Percentiles rank a stretch among this genome's conserved stretches.
Evolutionary conservation across 2,797 vertebrate genomes (phyloP).

Genomic region (Etheostoma perlongum): DNA sequence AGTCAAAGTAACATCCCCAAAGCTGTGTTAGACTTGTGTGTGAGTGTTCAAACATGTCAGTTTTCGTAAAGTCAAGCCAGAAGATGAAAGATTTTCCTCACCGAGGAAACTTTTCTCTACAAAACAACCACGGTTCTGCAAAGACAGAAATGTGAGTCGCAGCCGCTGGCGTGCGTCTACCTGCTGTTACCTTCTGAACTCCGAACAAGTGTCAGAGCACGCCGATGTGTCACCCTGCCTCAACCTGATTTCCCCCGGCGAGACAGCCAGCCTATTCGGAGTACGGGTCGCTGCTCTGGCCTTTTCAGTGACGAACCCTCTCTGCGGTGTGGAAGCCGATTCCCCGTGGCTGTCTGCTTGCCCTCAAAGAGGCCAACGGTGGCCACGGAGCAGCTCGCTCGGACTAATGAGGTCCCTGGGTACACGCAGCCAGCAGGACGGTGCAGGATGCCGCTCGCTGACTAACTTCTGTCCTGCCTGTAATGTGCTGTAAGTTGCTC

Average conservation of each 20-base stretch:
- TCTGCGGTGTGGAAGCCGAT: conserved; percentile 30
- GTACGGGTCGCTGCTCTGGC: conserved; percentile 58
- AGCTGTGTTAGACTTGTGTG: not conserved
- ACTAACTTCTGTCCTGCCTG: conserved; percentile 42
- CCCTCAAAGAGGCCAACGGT: conserved; percentile 60
- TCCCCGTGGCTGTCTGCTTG: conserved; percentile 46
- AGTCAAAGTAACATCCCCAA: not conserved
- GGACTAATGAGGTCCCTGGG: conserved; percentile 83
- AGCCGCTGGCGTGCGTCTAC: conserved; percentile 33
- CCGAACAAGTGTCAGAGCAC: conserved; percentile 45
- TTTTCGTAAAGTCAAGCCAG: not conserved
- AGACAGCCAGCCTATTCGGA: conserved; percentile 38
- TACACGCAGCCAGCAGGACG: conserved; percentile 39
- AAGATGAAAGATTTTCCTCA: conserved; percentile 21
- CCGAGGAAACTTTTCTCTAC: conserved; percentile 39
- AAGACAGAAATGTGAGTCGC: conserved; percentile 31
- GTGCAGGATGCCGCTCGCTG: conserved; percentile 26
- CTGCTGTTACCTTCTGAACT: conserved; percentile 56
- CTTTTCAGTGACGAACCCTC: conserved; percentile 49
- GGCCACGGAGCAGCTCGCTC: conserved; percentile 47
- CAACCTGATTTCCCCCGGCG: conserved; percentile 57
- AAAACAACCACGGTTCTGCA: conserved; percentile 48
- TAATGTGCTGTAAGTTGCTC: conserved; percentile 59
- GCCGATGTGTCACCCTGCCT: conserved; percentile 31
- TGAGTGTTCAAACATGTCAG: not conserved